Base-by-base conservation (phyloP, 2,113 vertebrate species). In the Pelecanoides urinatrix region DNA sequence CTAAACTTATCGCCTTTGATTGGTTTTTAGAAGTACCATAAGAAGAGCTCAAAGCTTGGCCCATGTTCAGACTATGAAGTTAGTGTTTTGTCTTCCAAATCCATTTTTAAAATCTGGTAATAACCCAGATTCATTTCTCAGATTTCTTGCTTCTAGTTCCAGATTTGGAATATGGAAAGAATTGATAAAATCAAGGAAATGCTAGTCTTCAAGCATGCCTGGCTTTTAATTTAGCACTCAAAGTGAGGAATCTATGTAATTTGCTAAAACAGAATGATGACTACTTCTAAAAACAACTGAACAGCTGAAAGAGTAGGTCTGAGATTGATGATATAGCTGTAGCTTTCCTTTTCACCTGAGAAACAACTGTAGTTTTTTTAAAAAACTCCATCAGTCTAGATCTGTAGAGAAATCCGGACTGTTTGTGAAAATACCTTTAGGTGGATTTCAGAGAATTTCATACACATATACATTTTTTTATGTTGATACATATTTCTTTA, bases 11-110 rank as follows among this genome's bases (percentile, higher is more conserved):
- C 92, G 72, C 40, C 36, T 93, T 93, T 76, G 30, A 67, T 55
- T 87, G 66, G 74, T 78, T 96, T 88, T 70, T 65, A 13, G 11
- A 77, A 81, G 61, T 29, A 40, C 21, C 44, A 36, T 22, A 80
- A 84, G 78, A 94, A 86, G 27, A 61, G 16, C 75, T 94, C 40
- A 61, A 68, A 86, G 29, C 42, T 80, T 95, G 91, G 90, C 65
- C 29, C 40, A 36, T 49, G 25, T 68, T 68, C 83, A 95, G 66
- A 38, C 17, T 80, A 40, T 22, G 11, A 76, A 59, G 19, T 92
- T 85, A 78, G 44, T 85, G 20, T 91, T 95, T 92, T 86, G 61
- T 94, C 88, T 96, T 94, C 83, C 61, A 91, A 81, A 87, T 78
- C 45, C 4, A 45, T 91, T 92, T 93, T 86, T 44, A 10, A 89